Conservation (phyloP, 2,888 invertebrate genomes). For the Eulithis testata region DNA sequence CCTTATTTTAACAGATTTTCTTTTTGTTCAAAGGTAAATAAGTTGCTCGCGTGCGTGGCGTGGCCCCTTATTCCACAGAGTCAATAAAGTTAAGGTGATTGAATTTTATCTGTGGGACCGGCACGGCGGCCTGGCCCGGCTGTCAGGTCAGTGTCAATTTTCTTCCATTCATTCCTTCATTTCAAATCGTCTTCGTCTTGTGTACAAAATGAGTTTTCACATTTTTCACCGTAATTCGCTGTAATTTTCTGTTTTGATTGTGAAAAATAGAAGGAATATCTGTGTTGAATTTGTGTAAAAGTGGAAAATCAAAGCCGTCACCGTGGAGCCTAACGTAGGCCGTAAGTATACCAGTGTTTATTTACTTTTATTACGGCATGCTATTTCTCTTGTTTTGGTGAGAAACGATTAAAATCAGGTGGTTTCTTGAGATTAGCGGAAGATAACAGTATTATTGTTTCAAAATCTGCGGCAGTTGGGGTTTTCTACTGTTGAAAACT, state of each 20-base stretch:
- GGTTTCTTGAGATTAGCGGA: not conserved
- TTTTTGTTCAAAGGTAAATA: too few relatives aligned
- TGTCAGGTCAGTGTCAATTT: too few relatives aligned
- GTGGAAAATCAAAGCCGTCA: constrained; percentile 39
- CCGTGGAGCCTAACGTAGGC: constrained; percentile 73
- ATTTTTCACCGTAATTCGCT: constrained; percentile 7
- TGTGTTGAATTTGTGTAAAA: constrained; percentile 1
- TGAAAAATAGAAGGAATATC: not conserved
- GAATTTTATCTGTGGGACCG: too few relatives aligned
- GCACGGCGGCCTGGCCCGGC: too few relatives aligned
- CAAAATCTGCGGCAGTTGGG: too few relatives aligned
- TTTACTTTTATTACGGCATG: constrained; percentile 34
- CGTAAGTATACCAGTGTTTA: constrained; percentile 52
- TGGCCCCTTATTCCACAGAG: too few relatives aligned
- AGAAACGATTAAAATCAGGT: constrained; percentile 22
- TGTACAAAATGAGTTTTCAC: not conserved
- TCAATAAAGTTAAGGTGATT: too few relatives aligned
- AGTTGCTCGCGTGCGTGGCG: too few relatives aligned
- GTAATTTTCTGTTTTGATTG: constrained; percentile 2
- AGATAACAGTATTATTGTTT: too few relatives aligned
- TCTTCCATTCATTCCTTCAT: not conserved
- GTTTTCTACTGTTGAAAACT: too few relatives aligned
- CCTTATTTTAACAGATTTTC: too few relatives aligned
- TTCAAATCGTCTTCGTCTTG: not conserved
- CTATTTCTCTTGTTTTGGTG: constrained; percentile 31